phyloP scores from a whole-genome alignment of 1,140 invertebrate species.

The Branchinecta lynchi region DNA sequence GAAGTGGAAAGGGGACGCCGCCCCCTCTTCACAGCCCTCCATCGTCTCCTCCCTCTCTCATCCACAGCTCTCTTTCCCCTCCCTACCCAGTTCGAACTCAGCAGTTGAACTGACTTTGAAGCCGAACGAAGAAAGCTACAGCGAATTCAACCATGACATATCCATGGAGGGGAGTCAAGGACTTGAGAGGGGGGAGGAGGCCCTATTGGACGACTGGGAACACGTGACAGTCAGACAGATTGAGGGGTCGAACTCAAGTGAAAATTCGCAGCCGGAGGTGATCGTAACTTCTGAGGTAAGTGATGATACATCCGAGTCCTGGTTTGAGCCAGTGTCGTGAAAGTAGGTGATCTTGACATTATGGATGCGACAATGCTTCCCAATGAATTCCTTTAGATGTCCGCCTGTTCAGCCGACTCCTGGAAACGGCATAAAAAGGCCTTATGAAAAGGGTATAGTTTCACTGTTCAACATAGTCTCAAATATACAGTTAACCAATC shows the following conservation, averaged over 20 bases:
- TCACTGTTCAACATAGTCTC: not conserved
- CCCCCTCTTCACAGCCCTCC: not conserved
- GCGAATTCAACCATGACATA: not conserved
- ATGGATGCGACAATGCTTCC: too few relatives aligned
- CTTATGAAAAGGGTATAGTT: too few relatives aligned
- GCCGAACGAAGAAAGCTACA: not conserved
- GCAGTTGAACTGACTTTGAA: not conserved
- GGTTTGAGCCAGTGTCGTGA: too few relatives aligned
- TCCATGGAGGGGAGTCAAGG: not conserved
- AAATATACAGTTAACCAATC: not conserved
- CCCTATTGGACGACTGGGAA: not conserved
- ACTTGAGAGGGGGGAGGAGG: not conserved
- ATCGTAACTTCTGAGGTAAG: slow-evolving; percentile 6
- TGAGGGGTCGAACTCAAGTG: not conserved
- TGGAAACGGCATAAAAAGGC: too few relatives aligned
- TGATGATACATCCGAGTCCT: too few relatives aligned
- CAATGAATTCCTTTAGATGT: not conserved
- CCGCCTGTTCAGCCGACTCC: slow-evolving; percentile 4
- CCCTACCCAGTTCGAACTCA: not conserved
- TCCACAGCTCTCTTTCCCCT: not conserved
- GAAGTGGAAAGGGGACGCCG: not conserved
- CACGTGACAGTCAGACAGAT: not conserved
- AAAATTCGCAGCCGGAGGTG: not conserved
- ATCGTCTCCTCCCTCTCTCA: not conserved
- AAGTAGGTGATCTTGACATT: too few relatives aligned